These are phyloP conservation scores for Sardinella longiceps DNA, from an alignment of 2,797 vertebrate genomes.

Conservation along the genomic window DNA sequence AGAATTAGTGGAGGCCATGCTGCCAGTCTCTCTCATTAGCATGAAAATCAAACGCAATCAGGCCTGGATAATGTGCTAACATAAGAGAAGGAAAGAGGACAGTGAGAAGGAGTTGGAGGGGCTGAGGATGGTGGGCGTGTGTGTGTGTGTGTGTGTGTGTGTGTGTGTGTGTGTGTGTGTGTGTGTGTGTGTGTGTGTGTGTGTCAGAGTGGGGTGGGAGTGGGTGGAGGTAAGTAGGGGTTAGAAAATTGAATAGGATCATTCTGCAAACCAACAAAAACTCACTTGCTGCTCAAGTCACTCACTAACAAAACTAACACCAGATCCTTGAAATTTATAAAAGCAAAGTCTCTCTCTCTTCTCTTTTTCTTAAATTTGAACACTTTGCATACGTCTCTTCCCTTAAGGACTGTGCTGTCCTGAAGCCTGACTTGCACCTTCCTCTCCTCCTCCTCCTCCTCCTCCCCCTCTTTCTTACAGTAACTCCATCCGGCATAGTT, in stretches of 20 bases:
- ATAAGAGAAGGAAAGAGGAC: neutral
- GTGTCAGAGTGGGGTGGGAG: too few relatives aligned
- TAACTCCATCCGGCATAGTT: neutral
- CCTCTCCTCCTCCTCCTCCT: neutral
- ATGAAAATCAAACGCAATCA: constrained; percentile 50
- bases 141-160: too few relatives aligned
- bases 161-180: too few relatives aligned
- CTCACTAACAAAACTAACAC: neutral
- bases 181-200: too few relatives aligned
- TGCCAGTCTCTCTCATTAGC: constrained; percentile 40
- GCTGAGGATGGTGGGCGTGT: too few relatives aligned
- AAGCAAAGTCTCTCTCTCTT: neutral
- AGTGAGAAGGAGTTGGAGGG: neutral
- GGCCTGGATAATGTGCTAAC: constrained; percentile 34
- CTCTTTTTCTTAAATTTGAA: neutral
- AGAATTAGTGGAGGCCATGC: constrained; percentile 21
- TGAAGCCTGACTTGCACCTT: neutral
- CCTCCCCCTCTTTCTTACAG: too few relatives aligned
- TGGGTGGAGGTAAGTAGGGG: too few relatives aligned
- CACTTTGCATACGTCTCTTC: neutral
- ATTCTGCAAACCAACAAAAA: neutral
- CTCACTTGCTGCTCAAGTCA: neutral
- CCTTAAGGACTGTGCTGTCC: neutral
- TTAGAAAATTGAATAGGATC: neutral
- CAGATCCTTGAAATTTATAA: neutral